Conservation (phyloP, 2,888 invertebrate genomes). For the Aporophyla lueneburgensis region DNA sequence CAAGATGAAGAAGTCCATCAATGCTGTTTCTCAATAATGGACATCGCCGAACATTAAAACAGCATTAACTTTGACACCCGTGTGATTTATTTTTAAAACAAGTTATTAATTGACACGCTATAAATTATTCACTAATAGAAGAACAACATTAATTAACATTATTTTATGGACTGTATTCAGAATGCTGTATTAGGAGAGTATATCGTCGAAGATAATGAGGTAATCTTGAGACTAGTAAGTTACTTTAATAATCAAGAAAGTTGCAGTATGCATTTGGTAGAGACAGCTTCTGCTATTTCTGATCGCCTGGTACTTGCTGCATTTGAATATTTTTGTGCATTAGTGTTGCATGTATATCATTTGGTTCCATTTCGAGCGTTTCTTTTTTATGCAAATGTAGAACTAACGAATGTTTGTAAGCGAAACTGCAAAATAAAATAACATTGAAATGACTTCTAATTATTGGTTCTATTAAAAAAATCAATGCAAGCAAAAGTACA, state of each 20-base stretch:
- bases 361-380: not conserved
- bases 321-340: slow-evolving; percentile 36
- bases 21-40: slow-evolving; percentile 19
- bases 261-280: slow-evolving; percentile 42
- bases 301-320: slow-evolving; percentile 48
- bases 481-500: not conserved
- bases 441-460: not conserved
- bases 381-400: not conserved
- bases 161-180: slow-evolving; percentile 8
- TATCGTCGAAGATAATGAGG: slow-evolving; percentile 8
- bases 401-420: not conserved
- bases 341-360: slow-evolving; percentile 11
- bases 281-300: slow-evolving; percentile 36
- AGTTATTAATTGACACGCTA: slow-evolving; percentile 10
- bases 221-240: slow-evolving; percentile 11
- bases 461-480: not conserved
- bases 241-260: slow-evolving; percentile 33
- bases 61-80: slow-evolving; percentile 10
- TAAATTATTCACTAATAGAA: slow-evolving; percentile 20
- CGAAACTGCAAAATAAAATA: too few species aligned
- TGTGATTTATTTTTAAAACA: slow-evolving; percentile 21
- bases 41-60: slow-evolving; percentile 5
- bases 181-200: slow-evolving; percentile 31
- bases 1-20: slow-evolving; percentile 25
- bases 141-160: slow-evolving; percentile 1